Conservation (phyloP, 2,888 invertebrate species). For the Stenodera caucasica region DNA sequence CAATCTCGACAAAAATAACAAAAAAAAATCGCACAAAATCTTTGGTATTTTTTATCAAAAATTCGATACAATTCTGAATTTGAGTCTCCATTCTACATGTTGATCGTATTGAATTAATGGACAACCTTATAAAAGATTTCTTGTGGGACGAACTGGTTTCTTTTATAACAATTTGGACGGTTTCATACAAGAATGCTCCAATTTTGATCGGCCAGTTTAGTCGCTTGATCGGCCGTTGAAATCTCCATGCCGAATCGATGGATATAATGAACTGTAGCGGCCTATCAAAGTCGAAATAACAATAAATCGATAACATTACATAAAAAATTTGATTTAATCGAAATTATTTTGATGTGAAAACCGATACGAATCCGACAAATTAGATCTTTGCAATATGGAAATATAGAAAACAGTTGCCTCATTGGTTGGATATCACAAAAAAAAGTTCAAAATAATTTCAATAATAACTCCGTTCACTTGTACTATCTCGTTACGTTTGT, state of each 20-base stretch:
- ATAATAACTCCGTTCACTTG: neutral
- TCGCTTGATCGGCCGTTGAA: neutral
- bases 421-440: neutral
- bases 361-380: neutral
- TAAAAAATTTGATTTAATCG: neutral
- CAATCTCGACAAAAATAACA: no score
- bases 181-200: conserved; percentile 14
- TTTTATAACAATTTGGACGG: neutral
- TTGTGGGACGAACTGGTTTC: conserved; percentile 7
- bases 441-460: neutral
- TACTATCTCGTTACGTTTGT: neutral
- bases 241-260: no score
- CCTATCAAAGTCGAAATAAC: no score
- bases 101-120: neutral
- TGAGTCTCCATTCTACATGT: no score
- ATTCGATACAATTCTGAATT: no score
- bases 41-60: neutral
- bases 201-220: neutral
- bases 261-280: no score
- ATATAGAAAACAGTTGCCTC: no score
- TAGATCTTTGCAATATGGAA: neutral
- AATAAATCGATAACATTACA: neutral
- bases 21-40: no score
- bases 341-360: neutral
- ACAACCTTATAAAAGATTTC: conserved; percentile 10